Percentiles rank a stretch among this genome's conserved stretches.
These are phyloP conservation scores for Eriosoma lanigerum DNA, from an alignment of 1,140 invertebrate genomes.

Conservation along the genomic window DNA sequence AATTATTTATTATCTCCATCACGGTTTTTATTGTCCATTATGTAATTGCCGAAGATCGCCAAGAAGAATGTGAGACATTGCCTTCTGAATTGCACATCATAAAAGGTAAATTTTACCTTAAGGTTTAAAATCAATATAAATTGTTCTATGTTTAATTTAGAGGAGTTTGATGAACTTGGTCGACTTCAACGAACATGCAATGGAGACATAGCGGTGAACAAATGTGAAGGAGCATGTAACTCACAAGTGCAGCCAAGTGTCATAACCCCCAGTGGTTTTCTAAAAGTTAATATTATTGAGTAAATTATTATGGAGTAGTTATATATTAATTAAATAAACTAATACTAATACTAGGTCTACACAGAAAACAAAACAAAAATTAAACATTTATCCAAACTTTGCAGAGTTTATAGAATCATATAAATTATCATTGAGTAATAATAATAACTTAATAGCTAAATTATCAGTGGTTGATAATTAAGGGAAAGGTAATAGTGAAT, in stretches of 20 bases:
- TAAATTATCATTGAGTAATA: no score
- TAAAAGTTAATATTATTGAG: slow-evolving; percentile 69
- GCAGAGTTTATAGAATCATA: no score
- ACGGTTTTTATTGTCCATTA: slow-evolving; percentile 1
- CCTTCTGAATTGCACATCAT: slow-evolving; percentile 77
- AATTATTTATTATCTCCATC: slow-evolving; percentile 33
- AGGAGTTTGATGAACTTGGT: slow-evolving; percentile 83
- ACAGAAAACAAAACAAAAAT: no score
- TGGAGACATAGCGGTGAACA: slow-evolving; percentile 81
- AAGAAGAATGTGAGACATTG: slow-evolving; percentile 73
- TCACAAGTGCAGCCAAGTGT: slow-evolving; percentile 90
- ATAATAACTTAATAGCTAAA: no score
- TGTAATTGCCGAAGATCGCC: slow-evolving; percentile 16
- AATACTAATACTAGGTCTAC: no score
- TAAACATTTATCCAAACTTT: no score
- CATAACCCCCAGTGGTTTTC: slow-evolving; percentile 80
- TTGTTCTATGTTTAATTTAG: slow-evolving; percentile 61
- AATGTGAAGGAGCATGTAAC: slow-evolving; percentile 85
- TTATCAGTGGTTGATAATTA: no score
- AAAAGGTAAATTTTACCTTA: slow-evolving; percentile 64
- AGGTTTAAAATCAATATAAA: slow-evolving; percentile 3
- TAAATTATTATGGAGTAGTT: no score
- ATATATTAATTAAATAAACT: no score
- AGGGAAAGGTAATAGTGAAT: no score
- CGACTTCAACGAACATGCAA: slow-evolving; percentile 79